A percentile compares a stretch with the other conserved stretches of the same genome.
Conservation (phyloP, 2,797 vertebrate species). For the Lateolabrax maculatus region DNA sequence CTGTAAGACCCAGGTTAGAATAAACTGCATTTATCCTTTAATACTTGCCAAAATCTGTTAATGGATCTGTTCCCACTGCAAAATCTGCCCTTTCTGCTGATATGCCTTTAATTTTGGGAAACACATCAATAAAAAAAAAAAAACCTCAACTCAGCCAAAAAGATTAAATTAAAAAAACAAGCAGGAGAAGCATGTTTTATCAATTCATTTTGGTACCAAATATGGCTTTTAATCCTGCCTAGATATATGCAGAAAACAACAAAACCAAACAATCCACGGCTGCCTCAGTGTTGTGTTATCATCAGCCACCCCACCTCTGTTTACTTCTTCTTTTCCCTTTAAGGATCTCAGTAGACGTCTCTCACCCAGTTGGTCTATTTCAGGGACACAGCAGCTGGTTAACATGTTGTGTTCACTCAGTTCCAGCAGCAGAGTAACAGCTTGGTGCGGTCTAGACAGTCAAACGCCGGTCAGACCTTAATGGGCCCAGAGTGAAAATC, state of each 20-base stretch:
- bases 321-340: background rate
- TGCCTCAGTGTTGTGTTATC: too few relatives aligned
- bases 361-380: background rate
- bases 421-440: background rate
- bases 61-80: background rate
- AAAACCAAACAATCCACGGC: background rate
- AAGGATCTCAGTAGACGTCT: background rate
- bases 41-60: background rate
- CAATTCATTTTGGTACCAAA: background rate
- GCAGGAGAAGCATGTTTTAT: background rate
- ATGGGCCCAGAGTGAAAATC: constrained; percentile 4
- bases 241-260: too few relatives aligned
- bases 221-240: background rate
- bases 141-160: background rate
- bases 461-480: background rate
- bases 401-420: background rate
- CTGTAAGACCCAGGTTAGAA: background rate
- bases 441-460: constrained; percentile 8
- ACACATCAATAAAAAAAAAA: too few relatives aligned
- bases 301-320: background rate
- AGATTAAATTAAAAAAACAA: background rate
- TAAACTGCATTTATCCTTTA: background rate
- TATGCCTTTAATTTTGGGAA: too few relatives aligned
- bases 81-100: background rate
- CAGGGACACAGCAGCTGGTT: background rate